These are phyloP conservation scores for Oreochromis aureus DNA, from an alignment of 2,113 vertebrate genomes.

Conservation along the genomic window DNA sequence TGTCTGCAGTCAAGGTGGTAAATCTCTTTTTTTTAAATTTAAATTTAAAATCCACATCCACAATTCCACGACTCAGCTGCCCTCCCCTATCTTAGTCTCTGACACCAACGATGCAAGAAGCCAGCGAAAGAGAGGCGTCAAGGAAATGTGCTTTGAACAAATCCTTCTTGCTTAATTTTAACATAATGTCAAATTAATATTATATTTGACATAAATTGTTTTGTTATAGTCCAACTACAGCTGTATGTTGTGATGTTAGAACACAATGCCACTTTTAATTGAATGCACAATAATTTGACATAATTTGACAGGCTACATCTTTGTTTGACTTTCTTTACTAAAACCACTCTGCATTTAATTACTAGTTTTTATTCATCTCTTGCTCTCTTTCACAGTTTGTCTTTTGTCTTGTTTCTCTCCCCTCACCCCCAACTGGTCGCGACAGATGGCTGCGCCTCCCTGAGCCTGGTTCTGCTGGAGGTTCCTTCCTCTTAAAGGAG, in stretches of 20 bases:
- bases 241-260: neutral
- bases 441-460: neutral
- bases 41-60: neutral
- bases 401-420: neutral
- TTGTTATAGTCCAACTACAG: neutral
- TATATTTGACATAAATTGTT: neutral
- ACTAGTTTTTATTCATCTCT: neutral
- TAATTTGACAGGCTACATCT: neutral
- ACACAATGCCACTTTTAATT: neutral
- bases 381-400: neutral
- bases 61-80: neutral
- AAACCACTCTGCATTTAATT: neutral
- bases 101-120: neutral
- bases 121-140: neutral
- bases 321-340: neutral
- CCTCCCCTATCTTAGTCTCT: neutral
- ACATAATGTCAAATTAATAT: neutral
- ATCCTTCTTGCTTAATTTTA: neutral
- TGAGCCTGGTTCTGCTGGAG: neutral
- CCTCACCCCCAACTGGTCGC: neutral
- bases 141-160: neutral
- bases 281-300: neutral
- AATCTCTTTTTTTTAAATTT: neutral
- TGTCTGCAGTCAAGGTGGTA: neutral
- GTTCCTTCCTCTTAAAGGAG: neutral